Conservation (phyloP, 2,888 invertebrate genomes). For the Ypsolopha sequella region DNA sequence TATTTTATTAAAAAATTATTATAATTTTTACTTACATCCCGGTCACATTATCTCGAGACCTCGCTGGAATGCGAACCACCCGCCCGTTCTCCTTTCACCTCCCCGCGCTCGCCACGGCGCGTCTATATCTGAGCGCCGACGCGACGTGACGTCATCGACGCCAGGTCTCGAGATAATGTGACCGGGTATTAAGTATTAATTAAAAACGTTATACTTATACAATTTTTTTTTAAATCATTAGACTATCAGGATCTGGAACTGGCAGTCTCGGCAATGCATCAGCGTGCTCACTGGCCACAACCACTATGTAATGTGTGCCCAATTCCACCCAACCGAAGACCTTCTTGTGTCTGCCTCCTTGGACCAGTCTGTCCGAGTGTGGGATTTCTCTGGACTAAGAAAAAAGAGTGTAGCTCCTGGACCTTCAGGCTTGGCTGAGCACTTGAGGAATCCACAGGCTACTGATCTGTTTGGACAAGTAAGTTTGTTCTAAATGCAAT, state of each 20-base stretch:
- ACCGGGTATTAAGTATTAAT: too few species aligned
- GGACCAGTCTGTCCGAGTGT: slow-evolving; percentile 98
- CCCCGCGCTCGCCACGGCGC: too few species aligned
- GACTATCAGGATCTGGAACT: slow-evolving; percentile 99
- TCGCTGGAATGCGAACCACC: too few species aligned
- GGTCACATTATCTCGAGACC: too few species aligned
- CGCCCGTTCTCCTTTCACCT: too few species aligned
- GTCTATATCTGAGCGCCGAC: too few species aligned
- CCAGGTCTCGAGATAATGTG: too few species aligned
- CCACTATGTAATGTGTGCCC: slow-evolving; percentile 99
- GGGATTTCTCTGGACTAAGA: slow-evolving; percentile 97
- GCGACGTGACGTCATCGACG: too few species aligned
- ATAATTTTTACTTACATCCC: too few species aligned
- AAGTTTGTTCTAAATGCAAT: slow-evolving; percentile 6
- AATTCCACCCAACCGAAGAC: slow-evolving; percentile 97
- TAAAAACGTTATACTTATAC: too few species aligned
- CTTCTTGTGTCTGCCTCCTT: slow-evolving; percentile 97
- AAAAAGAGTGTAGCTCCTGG: slow-evolving; percentile 99
- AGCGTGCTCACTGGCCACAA: slow-evolving; percentile 97
- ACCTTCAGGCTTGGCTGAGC: slow-evolving; percentile 90
- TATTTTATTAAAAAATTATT: too few species aligned
- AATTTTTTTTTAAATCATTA: slow-evolving; percentile 22
- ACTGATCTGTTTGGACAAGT: slow-evolving; percentile 94
- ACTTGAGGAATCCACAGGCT: slow-evolving; percentile 84
- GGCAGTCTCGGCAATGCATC: slow-evolving; percentile 98